Evolutionary conservation across 2,113 vertebrate genomes (phyloP).

Genomic region (Butastur rufipennis): DNA sequence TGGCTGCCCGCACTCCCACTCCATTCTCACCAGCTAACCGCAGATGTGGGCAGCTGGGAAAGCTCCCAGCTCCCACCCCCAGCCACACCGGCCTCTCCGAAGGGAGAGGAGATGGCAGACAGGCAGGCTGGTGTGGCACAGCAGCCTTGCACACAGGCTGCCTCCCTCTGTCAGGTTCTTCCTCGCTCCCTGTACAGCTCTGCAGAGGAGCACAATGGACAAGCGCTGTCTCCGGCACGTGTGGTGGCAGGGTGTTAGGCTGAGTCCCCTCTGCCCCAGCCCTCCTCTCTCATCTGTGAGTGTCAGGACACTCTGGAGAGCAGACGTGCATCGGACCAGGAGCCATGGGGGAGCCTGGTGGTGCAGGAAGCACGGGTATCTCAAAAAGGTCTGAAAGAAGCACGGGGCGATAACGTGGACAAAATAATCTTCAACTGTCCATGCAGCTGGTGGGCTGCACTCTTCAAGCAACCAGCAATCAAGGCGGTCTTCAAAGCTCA

Average conservation of each 20-base stretch:
- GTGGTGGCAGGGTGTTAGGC: too few relatives aligned
- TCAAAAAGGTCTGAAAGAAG: not conserved
- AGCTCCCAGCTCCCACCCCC: not conserved
- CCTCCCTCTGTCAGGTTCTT: not conserved
- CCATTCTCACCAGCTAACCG: not conserved
- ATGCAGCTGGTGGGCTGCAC: not conserved
- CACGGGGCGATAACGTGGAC: not conserved
- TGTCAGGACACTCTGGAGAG: not conserved
- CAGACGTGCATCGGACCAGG: accelerated
- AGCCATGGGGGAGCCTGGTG: not conserved
- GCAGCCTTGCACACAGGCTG: accelerated
- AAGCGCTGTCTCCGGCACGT: accelerated
- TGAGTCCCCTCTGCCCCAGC: accelerated
- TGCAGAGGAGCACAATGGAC: not conserved
- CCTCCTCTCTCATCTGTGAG: not conserved
- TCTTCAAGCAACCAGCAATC: not conserved
- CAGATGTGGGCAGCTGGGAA: not conserved
- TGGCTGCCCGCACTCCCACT: not conserved
- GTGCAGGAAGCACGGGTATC: not conserved
- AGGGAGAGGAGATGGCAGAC: not conserved
- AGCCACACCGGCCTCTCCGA: not conserved
- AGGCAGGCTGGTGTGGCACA: not conserved
- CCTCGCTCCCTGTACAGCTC: not conserved
- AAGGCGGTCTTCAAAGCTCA: not conserved
- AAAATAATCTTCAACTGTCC: not conserved